Conservation (phyloP, 2,888 invertebrate genomes). For the Phalera bucephala region DNA sequence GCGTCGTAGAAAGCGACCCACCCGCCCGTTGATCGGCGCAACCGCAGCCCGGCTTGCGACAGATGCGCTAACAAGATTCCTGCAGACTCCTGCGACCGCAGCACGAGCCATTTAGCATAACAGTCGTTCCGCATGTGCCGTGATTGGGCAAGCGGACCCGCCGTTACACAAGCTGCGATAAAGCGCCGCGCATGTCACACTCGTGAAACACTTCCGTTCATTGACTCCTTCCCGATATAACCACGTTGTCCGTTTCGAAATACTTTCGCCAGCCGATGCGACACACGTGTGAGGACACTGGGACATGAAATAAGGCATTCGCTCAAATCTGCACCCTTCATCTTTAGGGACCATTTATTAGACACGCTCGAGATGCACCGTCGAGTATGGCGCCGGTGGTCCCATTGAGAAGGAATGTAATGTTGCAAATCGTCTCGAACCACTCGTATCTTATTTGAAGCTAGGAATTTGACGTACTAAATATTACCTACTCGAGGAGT, state of each 20-base stretch:
- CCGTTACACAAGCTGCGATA: conserved; percentile 74
- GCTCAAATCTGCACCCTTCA: conserved; percentile 42
- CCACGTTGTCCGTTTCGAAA: conserved; percentile 70
- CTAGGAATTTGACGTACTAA: conserved; percentile 55
- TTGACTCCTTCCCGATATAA: conserved; percentile 81
- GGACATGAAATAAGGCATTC: conserved; percentile 33
- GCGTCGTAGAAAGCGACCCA: conserved; percentile 49
- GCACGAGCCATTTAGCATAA: conserved; percentile 47
- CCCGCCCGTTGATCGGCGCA: conserved; percentile 22
- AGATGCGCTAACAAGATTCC: conserved; percentile 62
- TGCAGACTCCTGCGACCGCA: conserved; percentile 49
- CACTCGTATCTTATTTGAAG: conserved; percentile 33
- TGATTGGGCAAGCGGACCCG: conserved; percentile 68
- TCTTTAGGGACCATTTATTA: conserved; percentile 56
- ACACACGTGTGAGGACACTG: conserved; percentile 50
- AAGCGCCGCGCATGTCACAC: conserved; percentile 74
- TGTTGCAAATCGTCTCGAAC: conserved; percentile 45
- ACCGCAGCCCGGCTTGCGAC: conserved; percentile 54
- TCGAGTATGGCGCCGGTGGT: conserved; percentile 33
- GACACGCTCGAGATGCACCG: conserved; percentile 39
- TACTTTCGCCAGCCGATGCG: conserved; percentile 56
- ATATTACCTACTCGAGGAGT: conserved; percentile 64
- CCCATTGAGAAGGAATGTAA: conserved; percentile 21
- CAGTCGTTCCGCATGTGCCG: conserved; percentile 43
- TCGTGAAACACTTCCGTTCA: conserved; percentile 81